Evolutionary conservation across 2,113 vertebrate genomes (phyloP).

Genomic region (Poecilia latipinna): DNA sequence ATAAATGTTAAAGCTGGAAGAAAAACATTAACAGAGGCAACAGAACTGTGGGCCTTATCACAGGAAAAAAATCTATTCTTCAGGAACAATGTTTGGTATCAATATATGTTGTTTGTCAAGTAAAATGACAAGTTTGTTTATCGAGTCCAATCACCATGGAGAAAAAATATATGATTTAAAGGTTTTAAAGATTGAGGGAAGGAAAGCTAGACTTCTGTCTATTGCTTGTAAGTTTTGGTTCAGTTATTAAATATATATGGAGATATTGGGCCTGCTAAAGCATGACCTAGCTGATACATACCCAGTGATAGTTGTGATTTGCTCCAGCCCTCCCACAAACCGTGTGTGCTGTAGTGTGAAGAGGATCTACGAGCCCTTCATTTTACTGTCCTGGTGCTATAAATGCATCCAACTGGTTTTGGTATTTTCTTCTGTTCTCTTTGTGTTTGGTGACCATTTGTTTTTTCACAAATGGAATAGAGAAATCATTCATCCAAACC

Average conservation of each 20-base stretch:
- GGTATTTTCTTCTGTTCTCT: too few relatives aligned
- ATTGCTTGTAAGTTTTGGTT: neutral
- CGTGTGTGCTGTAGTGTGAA: neutral
- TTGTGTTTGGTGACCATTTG: too few relatives aligned
- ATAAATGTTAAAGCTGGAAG: conserved; percentile 19
- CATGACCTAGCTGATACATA: neutral
- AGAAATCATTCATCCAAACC: too few relatives aligned
- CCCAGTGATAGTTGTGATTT: neutral
- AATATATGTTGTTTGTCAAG: conserved; percentile 40
- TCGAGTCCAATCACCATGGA: conserved; percentile 20
- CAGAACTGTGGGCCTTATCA: conserved; percentile 19
- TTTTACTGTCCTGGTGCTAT: neutral
- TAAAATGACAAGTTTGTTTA: conserved; percentile 27
- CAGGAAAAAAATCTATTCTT: conserved; percentile 25
- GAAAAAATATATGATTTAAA: neutral
- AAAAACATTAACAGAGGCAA: conserved; percentile 11
- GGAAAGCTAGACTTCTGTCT: conserved; percentile 4
- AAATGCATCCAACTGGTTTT: too few relatives aligned
- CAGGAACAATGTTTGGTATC: conserved; percentile 23
- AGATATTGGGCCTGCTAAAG: neutral
- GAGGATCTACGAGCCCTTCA: neutral
- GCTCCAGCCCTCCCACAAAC: neutral
- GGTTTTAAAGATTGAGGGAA: conserved; percentile 6
- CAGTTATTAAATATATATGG: neutral
- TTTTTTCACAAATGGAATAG: too few relatives aligned